Percentiles rank a stretch among this genome's conserved stretches.
Evolutionary conservation across 2,113 vertebrate species (phyloP).

Genomic region (Periophthalmus modestus): DNA sequence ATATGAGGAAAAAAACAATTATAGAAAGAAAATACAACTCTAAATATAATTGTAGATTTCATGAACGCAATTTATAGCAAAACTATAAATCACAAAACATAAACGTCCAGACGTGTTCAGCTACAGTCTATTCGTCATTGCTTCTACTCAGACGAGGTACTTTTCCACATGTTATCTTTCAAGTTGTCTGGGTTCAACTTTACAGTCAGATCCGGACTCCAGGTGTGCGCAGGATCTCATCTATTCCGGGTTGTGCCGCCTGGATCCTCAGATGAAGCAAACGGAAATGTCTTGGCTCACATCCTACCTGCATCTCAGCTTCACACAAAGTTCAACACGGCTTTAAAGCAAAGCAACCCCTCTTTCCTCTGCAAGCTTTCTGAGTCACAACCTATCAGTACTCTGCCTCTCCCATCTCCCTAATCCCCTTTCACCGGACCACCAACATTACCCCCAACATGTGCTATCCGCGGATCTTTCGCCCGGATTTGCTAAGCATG

Average conservation of each 20-base stretch:
- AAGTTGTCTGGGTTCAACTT: background rate
- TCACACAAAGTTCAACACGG: conserved; percentile 33
- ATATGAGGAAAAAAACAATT: background rate
- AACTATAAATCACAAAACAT: no score
- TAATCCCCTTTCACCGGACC: conserved; percentile 27
- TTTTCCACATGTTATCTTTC: background rate
- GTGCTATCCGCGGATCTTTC: conserved; percentile 21
- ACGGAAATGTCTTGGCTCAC: conserved; percentile 35
- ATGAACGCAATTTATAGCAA: no score
- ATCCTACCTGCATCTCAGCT: conserved; percentile 30
- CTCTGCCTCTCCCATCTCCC: conserved; percentile 21
- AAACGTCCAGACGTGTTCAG: no score
- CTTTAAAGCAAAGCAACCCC: conserved; percentile 18
- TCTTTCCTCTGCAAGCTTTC: conserved; percentile 25
- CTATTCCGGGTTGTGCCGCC: conserved; percentile 6
- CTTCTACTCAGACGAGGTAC: background rate
- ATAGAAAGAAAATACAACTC: background rate
- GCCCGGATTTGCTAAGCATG: conserved; percentile 29
- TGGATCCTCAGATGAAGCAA: conserved; percentile 39
- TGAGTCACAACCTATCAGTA: background rate
- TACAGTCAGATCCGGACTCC: conserved; percentile 16
- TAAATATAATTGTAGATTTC: background rate
- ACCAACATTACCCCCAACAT: conserved; percentile 14
- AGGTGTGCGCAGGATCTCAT: background rate
- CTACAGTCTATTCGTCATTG: background rate